A percentile compares a stretch with the other conserved stretches of the same genome.
These are phyloP conservation scores for Pipra filicauda DNA, from an alignment of 2,113 vertebrate species.

Conservation along the genomic window DNA sequence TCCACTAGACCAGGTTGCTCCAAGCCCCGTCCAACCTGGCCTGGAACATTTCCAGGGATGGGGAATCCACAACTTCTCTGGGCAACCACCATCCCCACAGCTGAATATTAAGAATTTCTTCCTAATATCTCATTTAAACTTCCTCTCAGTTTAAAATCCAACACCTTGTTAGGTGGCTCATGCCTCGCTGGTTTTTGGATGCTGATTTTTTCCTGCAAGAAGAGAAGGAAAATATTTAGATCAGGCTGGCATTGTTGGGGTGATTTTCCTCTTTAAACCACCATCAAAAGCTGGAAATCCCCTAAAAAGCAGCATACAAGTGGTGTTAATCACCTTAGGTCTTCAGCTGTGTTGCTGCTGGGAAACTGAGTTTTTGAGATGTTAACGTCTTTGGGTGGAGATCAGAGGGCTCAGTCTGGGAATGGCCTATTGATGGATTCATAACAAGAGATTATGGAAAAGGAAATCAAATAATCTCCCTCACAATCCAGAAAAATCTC, in stretches of 20 bases:
- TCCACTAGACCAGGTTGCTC: no score
- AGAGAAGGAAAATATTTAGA: background rate
- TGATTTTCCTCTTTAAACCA: background rate
- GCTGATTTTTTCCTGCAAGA: no score
- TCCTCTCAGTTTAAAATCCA: no score
- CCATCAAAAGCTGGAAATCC: background rate
- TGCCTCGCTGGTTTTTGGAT: no score
- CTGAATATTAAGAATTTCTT: no score
- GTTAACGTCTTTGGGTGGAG: background rate
- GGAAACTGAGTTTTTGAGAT: background rate
- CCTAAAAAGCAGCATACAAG: background rate
- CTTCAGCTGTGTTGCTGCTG: background rate
- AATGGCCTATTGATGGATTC: fast-evolving
- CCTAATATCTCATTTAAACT: no score
- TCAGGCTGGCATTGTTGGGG: background rate
- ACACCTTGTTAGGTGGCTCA: no score
- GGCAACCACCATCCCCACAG: no score
- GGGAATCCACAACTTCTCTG: no score
- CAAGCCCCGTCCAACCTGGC: no score
- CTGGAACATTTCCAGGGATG: no score
- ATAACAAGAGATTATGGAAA: background rate
- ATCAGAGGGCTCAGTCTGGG: background rate
- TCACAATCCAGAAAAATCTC: background rate
- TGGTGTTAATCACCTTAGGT: background rate
- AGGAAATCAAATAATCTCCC: background rate